Percentiles rank a stretch among this genome's conserved stretches.
These are phyloP conservation scores for Parasteatoda tepidariorum DNA, from an alignment of 1,140 invertebrate species.

Conservation along the genomic window DNA sequence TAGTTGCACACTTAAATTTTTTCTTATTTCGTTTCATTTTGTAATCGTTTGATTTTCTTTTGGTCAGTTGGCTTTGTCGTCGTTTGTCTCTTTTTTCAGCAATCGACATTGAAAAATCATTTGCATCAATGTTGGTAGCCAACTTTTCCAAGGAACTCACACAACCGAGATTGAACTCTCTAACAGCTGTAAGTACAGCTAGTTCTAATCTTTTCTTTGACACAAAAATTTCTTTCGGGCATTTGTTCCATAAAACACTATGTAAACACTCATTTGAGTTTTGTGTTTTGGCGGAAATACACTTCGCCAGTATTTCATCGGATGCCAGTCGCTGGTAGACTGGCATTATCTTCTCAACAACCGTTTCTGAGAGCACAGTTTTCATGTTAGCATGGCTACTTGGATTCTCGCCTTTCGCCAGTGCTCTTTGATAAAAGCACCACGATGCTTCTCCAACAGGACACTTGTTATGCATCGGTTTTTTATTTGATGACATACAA, in stretches of 20 bases:
- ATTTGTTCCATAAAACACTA: neutral
- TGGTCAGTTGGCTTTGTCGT: too few relatives aligned
- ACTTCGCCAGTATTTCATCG: conserved; percentile 4
- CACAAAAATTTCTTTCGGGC: neutral
- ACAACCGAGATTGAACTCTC: neutral
- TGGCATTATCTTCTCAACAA: conserved; percentile 2
- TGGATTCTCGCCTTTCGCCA: neutral
- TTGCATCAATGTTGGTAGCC: too few relatives aligned
- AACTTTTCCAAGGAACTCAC: too few relatives aligned
- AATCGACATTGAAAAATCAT: too few relatives aligned
- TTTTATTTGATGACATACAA: neutral
- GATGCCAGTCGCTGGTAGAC: conserved; percentile 13
- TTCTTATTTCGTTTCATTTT: too few relatives aligned
- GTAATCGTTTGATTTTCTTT: too few relatives aligned
- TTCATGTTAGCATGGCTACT: neutral
- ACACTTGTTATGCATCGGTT: neutral
- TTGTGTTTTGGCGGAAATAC: neutral
- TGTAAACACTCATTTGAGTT: conserved; percentile 25
- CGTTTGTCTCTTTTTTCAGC: too few relatives aligned
- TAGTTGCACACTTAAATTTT: too few relatives aligned
- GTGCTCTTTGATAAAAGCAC: neutral
- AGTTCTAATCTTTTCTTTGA: neutral
- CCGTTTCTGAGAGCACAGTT: neutral
- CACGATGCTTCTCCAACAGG: neutral
- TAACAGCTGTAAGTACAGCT: neutral